Evolutionary conservation across 1,140 invertebrate species (phyloP).

Genomic region (roundworm (Caenorhabditis elegans)): WBcel235 BX284602.5:11570001-11570500

Average conservation of each 20-base stretch:
- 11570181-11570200: constrained; percentile 25
- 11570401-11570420: constrained; percentile 24
- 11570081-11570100: constrained; percentile 30
- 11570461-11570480: too few relatives aligned
- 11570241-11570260: not conserved
- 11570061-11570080: constrained; percentile 2
- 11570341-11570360: constrained; percentile 35
- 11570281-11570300: too few relatives aligned
- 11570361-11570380: constrained; percentile 19
- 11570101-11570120: constrained; percentile 18
- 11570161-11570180: constrained; percentile 32
- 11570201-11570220: not conserved
- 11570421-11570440: too few relatives aligned
- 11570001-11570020: too few relatives aligned
- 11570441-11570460: too few relatives aligned
- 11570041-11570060: constrained; percentile 16
- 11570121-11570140: constrained; percentile 23
- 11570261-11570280: not conserved
- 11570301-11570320: too few relatives aligned
- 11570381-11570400: constrained; percentile 27
- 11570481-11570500: too few relatives aligned
- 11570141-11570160: constrained; percentile 38
- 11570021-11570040: too few relatives aligned
- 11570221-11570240: not conserved
- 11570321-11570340: constrained; percentile 35